Evolutionary conservation across 2,888 invertebrate species (phyloP).

Genomic region (Sclerodermus sp.): DNA sequence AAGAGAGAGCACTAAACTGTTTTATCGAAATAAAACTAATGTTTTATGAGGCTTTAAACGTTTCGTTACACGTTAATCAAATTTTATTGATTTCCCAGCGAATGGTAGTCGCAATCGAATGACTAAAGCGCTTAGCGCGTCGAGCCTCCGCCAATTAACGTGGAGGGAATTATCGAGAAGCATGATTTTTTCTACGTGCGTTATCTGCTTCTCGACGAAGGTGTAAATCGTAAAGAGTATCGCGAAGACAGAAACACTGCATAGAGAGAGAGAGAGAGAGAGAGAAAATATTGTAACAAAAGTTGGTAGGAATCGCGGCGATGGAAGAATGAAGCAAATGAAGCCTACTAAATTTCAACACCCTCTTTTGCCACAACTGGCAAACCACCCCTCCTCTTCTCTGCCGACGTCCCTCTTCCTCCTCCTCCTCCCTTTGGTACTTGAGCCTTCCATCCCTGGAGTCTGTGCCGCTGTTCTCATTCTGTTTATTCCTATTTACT

Average conservation of each 20-base stretch:
- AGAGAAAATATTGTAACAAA: constrained; percentile 8
- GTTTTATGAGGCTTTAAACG: no score
- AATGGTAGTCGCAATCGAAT: no score
- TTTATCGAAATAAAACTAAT: no score
- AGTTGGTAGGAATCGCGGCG: constrained; percentile 7
- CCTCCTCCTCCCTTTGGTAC: constrained; percentile 4
- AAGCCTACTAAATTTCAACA: constrained; percentile 54
- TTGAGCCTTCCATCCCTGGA: constrained; percentile 2
- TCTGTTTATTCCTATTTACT: constrained; percentile 5
- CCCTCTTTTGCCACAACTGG: constrained; percentile 33
- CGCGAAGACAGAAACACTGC: background rate
- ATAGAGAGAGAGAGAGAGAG: constrained; percentile 8
- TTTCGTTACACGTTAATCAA: no score
- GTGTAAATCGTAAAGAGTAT: no score
- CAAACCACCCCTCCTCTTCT: constrained; percentile 8
- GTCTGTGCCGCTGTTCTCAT: background rate
- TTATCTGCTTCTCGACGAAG: no score
- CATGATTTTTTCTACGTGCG: no score
- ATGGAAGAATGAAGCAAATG: constrained; percentile 54
- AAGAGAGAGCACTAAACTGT: no score
- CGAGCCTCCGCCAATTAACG: no score
- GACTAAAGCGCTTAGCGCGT: no score
- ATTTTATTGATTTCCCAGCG: no score
- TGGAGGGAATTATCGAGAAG: no score
- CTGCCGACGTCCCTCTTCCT: constrained; percentile 3